Base-by-base conservation (phyloP, 1,140 invertebrate species). In the Cataglyphis hispanica region DNA sequence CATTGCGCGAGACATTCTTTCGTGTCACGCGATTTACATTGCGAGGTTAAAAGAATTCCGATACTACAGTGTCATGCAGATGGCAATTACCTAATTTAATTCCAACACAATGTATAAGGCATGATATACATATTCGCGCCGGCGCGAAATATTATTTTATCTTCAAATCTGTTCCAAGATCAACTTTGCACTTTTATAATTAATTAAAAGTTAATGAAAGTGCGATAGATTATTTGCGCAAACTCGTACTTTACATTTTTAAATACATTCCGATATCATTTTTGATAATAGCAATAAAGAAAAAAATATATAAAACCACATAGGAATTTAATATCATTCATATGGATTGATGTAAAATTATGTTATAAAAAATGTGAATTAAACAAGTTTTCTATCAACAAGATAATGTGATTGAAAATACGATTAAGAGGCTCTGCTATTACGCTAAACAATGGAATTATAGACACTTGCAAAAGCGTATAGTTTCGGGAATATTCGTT, bases 1-100 rank as follows among this genome's bases (percentile, higher is more conserved):
- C 25, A 40, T 60, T 78, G 61, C 80, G 74, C 84, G 74, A 80
- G 87, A 86, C 87, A 84, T 88, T 88, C 83, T 37, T 37, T 22
- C 67, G 67, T 66, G 87, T 88, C 87, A 89, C 87, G 87, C 87
- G 87, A 89, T 85, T 78, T 85, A 81, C 69, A 89, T 86, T 76
- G 58, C 76, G 69, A 72, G 61, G 46, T 63, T 74, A 76, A 81
- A 89, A 67, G 87, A 88, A 89, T 88, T 80, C 63, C 69, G 84
- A 64, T 43, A 72, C 69, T 72, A 72, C 13, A 34, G 25, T 46
- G 37, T 46, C 27, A 60, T 56, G 63, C 77, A 37, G 46, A 74
- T 81, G 50, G 78, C 50, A 81, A 81, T 83, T 83, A 74, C 25
- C 34, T 83, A 60, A 74, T 74, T 74, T 83, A 72, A 80, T 56